These are phyloP conservation scores for Tympanuchus pallidicinctus DNA, from an alignment of 2,113 vertebrate species.

Conservation along the genomic window DNA sequence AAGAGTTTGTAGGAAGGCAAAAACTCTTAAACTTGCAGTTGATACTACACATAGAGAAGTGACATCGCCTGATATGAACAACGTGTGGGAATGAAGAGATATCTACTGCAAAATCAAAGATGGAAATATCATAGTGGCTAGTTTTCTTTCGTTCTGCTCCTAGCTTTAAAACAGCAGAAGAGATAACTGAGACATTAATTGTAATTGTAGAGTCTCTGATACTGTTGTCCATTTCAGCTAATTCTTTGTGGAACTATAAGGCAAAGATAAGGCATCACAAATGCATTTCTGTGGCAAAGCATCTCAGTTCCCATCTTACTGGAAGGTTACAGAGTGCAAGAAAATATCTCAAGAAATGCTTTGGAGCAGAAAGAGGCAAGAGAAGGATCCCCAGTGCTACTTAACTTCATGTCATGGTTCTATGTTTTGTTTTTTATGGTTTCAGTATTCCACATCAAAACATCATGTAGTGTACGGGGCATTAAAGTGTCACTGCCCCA, in stretches of 20 bases:
- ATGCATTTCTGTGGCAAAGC: neutral
- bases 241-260: neutral
- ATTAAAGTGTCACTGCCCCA: no score
- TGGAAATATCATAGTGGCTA: neutral
- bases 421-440: no score
- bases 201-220: neutral
- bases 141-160: neutral
- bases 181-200: neutral
- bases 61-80: neutral
- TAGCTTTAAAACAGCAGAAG: neutral
- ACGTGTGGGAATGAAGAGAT: neutral
- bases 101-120: neutral
- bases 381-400: neutral
- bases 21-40: neutral
- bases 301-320: neutral
- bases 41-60: neutral
- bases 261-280: neutral
- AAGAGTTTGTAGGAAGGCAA: neutral
- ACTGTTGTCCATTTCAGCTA: neutral
- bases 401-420: neutral
- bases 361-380: neutral
- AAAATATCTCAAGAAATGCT: neutral
- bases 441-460: no score
- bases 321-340: neutral
- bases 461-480: no score